Conservation (phyloP, 2,888 invertebrate genomes). For the Philhelius pedissequus region DNA sequence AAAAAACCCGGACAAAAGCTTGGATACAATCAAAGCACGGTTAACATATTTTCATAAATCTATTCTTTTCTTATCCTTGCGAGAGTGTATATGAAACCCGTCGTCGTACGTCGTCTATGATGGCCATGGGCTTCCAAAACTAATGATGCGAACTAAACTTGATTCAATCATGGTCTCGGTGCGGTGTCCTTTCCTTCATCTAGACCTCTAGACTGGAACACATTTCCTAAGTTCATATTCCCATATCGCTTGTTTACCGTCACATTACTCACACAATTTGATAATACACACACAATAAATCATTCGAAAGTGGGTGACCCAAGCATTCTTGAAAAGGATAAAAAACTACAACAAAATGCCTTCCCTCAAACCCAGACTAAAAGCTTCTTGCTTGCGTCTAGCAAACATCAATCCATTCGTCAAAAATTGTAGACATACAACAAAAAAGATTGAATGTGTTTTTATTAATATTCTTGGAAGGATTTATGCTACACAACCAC, state of each 20-base stretch:
- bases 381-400: slow-evolving; percentile 48
- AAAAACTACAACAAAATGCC: slow-evolving; percentile 1
- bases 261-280: slow-evolving; percentile 68
- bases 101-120: too few species aligned
- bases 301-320: slow-evolving; percentile 61
- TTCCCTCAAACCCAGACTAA: slow-evolving; percentile 20
- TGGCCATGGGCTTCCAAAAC: slow-evolving; percentile 14
- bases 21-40: not conserved
- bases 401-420: slow-evolving; percentile 66
- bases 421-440: slow-evolving; percentile 19
- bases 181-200: too few species aligned
- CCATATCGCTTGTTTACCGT: slow-evolving; percentile 66
- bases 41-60: slow-evolving; percentile 48
- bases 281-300: slow-evolving; percentile 64
- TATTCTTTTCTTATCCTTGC: slow-evolving; percentile 29
- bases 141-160: slow-evolving; percentile 51
- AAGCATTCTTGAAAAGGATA: not conserved
- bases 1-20: not conserved
- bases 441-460: slow-evolving; percentile 59
- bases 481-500: slow-evolving; percentile 19
- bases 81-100: not conserved
- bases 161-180: not conserved
- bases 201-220: not conserved
- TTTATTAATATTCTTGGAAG: slow-evolving; percentile 56
- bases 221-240: slow-evolving; percentile 32